Evolutionary conservation across 2,888 invertebrate species (phyloP), one percentile per base, ranked within the genome.

Genomic region (Sabatieria punctata): DNA sequence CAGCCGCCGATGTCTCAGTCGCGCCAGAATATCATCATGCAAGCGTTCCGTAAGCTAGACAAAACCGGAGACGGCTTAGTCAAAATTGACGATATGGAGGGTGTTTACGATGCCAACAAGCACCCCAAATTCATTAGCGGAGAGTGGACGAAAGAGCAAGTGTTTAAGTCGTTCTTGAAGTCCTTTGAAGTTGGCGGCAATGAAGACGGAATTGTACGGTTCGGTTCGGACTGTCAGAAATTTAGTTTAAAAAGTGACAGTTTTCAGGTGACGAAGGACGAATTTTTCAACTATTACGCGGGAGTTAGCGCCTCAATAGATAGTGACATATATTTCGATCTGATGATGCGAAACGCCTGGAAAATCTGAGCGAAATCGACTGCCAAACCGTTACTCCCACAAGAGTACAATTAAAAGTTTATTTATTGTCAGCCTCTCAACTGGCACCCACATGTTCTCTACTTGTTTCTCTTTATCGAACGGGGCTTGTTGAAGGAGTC

Each of bases 261-360:
- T 48, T 73, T 73, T 8, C 71, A 89, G 88, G 83, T 91, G 15
- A 86, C 86, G 1, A 74, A 78, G 56, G 88, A 89, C 56, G 93
- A 93, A 68, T 93, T 91, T 60, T 69, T 81, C 62, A 85, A 88
- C 69, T 93, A 91, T 68, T 93, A 93, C 71, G 75, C 81, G 48
- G 85, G 82, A 18, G 80, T 93, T 55, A 89, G 89, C 65, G 86
- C 89, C 36, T 88, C 88, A 1, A 84, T 91, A 56, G 91, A 93
- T 66, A 81, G 80, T 53, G 91, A 93, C 65, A 80, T 80, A 45
- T 93, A 85, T 66, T 93, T 93, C 65, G 88, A 89, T 68, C 73
- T 91, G 51, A 84, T 91, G 81, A 84, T 93, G 77, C 77, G 88
- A 49, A 83, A 82, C 60, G 80, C 85, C 1, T 93, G 83, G 73